phyloP scores from a whole-genome alignment of 2,797 vertebrate species.

The Psittacula echo region DNA sequence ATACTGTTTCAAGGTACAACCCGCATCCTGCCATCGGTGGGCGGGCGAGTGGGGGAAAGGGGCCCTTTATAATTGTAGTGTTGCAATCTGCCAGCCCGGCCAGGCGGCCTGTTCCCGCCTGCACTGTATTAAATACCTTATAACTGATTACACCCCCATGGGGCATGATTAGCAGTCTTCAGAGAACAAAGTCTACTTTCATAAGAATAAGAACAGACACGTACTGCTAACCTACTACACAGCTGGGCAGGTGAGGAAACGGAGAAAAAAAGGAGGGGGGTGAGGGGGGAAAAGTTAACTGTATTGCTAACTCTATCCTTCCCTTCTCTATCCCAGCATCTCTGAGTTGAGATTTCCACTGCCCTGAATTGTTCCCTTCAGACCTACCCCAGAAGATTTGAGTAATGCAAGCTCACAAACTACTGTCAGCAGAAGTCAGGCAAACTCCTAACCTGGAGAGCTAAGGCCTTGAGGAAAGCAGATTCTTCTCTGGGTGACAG shows the following conservation, averaged over 20 bases:
- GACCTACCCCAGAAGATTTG: neutral
- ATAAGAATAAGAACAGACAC: conserved; percentile 80
- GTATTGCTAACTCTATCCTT: neutral
- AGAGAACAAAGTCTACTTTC: conserved; percentile 86
- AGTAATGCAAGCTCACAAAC: neutral
- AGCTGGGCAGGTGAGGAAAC: conserved; percentile 70
- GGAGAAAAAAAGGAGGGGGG: neutral
- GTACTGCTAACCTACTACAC: conserved; percentile 74
- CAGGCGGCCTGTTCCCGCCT: conserved; percentile 82
- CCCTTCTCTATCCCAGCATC: neutral
- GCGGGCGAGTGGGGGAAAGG: conserved; percentile 71
- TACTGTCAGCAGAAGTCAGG: neutral
- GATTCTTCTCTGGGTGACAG: neutral
- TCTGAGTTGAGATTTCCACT: neutral
- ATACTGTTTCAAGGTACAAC: conserved; percentile 57
- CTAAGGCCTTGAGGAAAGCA: neutral
- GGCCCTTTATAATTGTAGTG: conserved; percentile 78
- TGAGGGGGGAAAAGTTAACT: neutral
- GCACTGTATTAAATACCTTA: conserved; percentile 83
- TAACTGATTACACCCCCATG: conserved; percentile 82
- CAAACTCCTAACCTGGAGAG: neutral
- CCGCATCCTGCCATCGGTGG: conserved; percentile 62
- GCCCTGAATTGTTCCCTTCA: neutral
- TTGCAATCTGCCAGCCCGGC: conserved; percentile 79
- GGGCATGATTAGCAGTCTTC: conserved; percentile 82